phyloP scores from a whole-genome alignment of 2,113 vertebrate genomes.

The Colossoma macropomum region DNA sequence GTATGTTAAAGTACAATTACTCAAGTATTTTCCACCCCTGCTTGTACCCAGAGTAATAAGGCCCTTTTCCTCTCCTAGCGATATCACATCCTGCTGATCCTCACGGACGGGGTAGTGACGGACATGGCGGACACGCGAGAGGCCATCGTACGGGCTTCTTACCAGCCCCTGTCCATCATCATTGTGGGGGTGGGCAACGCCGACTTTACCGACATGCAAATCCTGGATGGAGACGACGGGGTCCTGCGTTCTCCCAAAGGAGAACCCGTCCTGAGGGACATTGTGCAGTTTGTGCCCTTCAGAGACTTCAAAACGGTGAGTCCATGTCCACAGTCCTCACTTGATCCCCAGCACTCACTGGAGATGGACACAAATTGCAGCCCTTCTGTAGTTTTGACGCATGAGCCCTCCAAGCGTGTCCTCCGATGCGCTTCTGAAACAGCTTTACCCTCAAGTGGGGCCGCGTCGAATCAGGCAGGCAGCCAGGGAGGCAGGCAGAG shows the following conservation, averaged over 20 bases:
- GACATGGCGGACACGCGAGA: slow-evolving; percentile 94
- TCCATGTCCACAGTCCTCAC: slow-evolving; percentile 44
- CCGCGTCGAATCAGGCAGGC: slow-evolving; percentile 45
- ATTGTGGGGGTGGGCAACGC: slow-evolving; percentile 95
- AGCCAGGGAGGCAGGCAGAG: neutral
- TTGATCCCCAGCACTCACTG: neutral
- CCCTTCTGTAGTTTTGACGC: slow-evolving; percentile 14
- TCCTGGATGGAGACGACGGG: slow-evolving; percentile 90
- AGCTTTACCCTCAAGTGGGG: slow-evolving; percentile 28
- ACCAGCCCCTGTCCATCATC: slow-evolving; percentile 94
- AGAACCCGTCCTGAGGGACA: slow-evolving; percentile 89
- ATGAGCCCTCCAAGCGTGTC: slow-evolving; percentile 29
- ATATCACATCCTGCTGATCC: slow-evolving; percentile 94
- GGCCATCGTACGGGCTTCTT: slow-evolving; percentile 91
- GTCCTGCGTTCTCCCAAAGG: slow-evolving; percentile 88
- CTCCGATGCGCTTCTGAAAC: slow-evolving; percentile 9
- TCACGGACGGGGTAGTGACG: slow-evolving; percentile 93
- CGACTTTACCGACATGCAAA: slow-evolving; percentile 96
- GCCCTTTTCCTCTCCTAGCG: slow-evolving; percentile 73
- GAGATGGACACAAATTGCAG: neutral
- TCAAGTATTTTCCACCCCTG: neutral
- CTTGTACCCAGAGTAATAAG: neutral
- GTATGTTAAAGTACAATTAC: no score
- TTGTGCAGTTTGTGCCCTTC: slow-evolving; percentile 95
- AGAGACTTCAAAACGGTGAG: slow-evolving; percentile 95